These are phyloP conservation scores for Chrysocyon brachyurus DNA, from an alignment of 2,797 vertebrate species.

Conservation along the genomic window DNA sequence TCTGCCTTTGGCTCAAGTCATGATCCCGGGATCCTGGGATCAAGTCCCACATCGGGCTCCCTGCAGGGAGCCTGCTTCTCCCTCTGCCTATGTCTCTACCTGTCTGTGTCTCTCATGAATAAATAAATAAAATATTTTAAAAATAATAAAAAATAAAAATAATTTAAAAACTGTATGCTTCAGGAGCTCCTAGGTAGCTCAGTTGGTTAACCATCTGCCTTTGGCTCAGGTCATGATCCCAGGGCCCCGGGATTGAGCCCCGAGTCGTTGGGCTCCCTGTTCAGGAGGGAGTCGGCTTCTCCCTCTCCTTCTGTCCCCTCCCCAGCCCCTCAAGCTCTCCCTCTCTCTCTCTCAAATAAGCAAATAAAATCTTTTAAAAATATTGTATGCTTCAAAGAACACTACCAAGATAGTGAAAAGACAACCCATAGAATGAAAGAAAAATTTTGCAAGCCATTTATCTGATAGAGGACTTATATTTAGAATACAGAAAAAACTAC, in stretches of 20 bases:
- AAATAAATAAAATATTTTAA: too few species aligned
- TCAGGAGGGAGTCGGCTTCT: not conserved
- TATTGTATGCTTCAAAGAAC: conserved; percentile 49
- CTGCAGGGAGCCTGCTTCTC: not conserved
- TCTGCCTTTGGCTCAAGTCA: not conserved
- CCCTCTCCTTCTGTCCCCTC: too few species aligned
- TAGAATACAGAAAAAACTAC: conserved; percentile 39
- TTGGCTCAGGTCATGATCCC: not conserved
- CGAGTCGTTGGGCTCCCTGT: too few species aligned
- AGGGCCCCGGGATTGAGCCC: not conserved
- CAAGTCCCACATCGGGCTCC: not conserved
- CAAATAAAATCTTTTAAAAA: not conserved
- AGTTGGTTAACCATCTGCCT: not conserved
- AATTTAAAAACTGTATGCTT: not conserved
- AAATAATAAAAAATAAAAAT: too few species aligned
- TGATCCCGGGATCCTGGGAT: not conserved
- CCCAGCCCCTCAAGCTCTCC: too few species aligned
- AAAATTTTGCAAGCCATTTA: conserved; percentile 29
- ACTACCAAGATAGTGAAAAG: conserved; percentile 47
- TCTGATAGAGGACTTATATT: not conserved
- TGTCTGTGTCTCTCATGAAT: too few species aligned
- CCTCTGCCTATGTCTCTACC: too few species aligned
- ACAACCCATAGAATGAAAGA: not conserved
- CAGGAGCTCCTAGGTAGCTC: not conserved
- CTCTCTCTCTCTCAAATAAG: not conserved